Evolutionary conservation across 2,113 vertebrate species (phyloP), one percentile per base, ranked within the genome.

Genomic region (Callocephalon fimbriatum): DNA sequence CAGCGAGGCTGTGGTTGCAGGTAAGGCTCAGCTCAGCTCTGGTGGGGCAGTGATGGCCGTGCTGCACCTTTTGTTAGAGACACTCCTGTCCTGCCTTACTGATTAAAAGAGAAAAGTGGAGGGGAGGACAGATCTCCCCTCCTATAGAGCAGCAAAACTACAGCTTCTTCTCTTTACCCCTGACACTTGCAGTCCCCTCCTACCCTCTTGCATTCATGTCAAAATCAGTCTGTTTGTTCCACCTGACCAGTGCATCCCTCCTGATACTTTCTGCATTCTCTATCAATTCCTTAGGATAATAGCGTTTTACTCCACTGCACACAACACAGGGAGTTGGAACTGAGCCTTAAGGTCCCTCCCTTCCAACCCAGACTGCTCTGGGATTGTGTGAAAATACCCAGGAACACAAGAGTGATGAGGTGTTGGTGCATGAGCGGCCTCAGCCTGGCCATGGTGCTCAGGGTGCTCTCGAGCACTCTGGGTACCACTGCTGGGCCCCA

Each of bases 271-370:
- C 40, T 50, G 53, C 31, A 5, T 54, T 42, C 54, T 38, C 68
- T 27, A 0, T 31, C 1, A 0, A 2, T n/a, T 5, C 25, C 19
- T 29, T 4, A 21, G 59, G 31, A 2, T 7, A 3, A 27, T 2
- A 15, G 8, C 20, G 6, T 21, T 50, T 42, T 45, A 21, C 8
- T 74, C 9, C 48, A 62, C 32, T 65, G 27, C 48, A 10, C 25
- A 6, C 31, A 58, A 23, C 32, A n/a, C 13, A 31, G 54, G 32
- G 22, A 20, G 21, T 35, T 58, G 21, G 56, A 58, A 35, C 21
- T 4, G 56, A 58, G 56, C 32, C 21, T 58, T 21, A 15, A 35
- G 56, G 21, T 35, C 56, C 32, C 20, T 35, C 32, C 13, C 21
- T 58, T 58, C 20, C 56, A 58, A 9, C 56, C 20, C 21, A 58